Evolutionary conservation across 1,140 invertebrate genomes (phyloP).

Genomic region (Eumeta japonica): DNA sequence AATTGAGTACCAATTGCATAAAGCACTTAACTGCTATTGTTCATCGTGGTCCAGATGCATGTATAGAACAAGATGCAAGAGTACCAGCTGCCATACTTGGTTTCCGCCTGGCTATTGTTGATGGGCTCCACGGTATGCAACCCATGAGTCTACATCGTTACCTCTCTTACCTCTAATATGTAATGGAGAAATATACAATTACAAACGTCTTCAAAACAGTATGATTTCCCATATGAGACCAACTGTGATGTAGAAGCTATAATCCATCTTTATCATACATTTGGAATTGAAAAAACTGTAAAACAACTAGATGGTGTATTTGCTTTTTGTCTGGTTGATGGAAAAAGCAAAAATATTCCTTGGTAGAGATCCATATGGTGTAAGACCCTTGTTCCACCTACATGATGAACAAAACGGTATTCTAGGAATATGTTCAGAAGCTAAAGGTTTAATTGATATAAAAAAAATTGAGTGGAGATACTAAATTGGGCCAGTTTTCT

Average conservation of each 20-base stretch:
- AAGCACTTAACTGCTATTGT: constrained; percentile 67
- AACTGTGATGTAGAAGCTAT: constrained; percentile 78
- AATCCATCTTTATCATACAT: constrained; percentile 67
- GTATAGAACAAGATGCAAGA: constrained; percentile 65
- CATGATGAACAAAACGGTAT: constrained; percentile 55
- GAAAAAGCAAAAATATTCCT: constrained; percentile 68
- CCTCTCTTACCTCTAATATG: constrained; percentile 69
- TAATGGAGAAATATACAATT: constrained; percentile 88
- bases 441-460: constrained; percentile 61
- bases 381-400: constrained; percentile 69
- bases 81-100: constrained; percentile 65
- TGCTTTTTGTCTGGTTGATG: constrained; percentile 82
- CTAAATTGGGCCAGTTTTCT: constrained; percentile 63
- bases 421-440: constrained; percentile 68
- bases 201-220: constrained; percentile 51
- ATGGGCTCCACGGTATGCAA: constrained; percentile 80
- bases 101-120: constrained; percentile 79
- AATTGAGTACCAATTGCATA: constrained; percentile 57
- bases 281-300: constrained; percentile 62
- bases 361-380: constrained; percentile 84
- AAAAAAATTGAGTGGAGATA: constrained; percentile 38
- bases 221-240: constrained; percentile 62
- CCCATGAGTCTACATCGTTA: constrained; percentile 71
- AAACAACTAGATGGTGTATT: constrained; percentile 78
- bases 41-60: constrained; percentile 80